These are phyloP conservation scores for Orchesella cincta DNA, from an alignment of 1,140 invertebrate species.

Conservation along the genomic window DNA sequence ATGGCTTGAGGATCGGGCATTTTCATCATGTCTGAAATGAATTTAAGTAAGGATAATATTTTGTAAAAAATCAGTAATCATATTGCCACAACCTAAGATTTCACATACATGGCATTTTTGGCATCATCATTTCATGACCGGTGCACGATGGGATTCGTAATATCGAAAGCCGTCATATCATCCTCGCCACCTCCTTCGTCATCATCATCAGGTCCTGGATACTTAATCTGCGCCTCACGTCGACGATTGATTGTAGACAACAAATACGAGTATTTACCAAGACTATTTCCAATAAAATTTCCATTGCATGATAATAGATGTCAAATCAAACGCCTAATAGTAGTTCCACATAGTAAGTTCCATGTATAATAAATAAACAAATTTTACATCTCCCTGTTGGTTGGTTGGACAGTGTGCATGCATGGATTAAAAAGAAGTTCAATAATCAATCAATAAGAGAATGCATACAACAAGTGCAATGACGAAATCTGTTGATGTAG, in stretches of 20 bases:
- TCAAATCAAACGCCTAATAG: too few relatives aligned
- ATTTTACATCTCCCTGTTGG: too few relatives aligned
- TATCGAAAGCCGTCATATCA: slow-evolving; percentile 97
- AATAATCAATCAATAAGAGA: slow-evolving; percentile 71
- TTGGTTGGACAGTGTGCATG: too few relatives aligned
- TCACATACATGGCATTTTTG: slow-evolving; percentile 84
- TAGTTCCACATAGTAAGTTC: too few relatives aligned
- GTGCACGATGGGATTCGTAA: slow-evolving; percentile 84
- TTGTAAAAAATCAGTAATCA: too few relatives aligned
- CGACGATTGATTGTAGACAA: slow-evolving; percentile 90
- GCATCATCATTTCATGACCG: slow-evolving; percentile 71
- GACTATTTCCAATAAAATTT: too few relatives aligned
- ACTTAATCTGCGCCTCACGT: slow-evolving; percentile 88
- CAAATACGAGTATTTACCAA: slow-evolving; percentile 90
- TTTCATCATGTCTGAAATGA: slow-evolving; percentile 51
- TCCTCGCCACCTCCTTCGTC: slow-evolving; percentile 97
- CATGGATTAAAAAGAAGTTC: too few relatives aligned
- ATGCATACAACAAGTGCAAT: slow-evolving; percentile 76
- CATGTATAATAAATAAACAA: too few relatives aligned
- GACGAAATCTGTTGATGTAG: slow-evolving; percentile 78
- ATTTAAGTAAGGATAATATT: too few relatives aligned
- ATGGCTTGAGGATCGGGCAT: slow-evolving; percentile 49
- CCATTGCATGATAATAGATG: too few relatives aligned
- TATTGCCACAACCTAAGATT: too few relatives aligned
- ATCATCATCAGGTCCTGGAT: slow-evolving; percentile 93